Percentiles rank a stretch among this genome's conserved stretches.
Evolutionary conservation across 2,888 invertebrate species (phyloP).

Genomic region (Odontomyia ornata): DNA sequence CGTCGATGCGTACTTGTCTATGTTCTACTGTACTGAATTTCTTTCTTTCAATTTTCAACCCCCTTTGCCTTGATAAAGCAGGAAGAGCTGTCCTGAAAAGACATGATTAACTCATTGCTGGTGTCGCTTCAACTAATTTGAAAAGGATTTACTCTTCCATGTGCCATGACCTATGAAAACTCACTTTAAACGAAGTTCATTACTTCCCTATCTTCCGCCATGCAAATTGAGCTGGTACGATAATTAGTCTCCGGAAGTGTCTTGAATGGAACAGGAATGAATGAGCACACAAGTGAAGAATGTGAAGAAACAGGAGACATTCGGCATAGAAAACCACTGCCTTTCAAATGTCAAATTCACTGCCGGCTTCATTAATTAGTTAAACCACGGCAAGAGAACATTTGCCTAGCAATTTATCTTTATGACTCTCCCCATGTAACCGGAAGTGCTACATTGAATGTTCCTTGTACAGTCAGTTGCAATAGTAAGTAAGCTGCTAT

Average conservation of each 20-base stretch:
- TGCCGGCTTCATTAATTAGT: conserved; percentile 21
- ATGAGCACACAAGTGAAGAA: background rate
- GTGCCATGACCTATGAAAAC: background rate
- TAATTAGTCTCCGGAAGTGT: background rate
- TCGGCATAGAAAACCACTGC: background rate
- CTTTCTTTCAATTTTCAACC: too few relatives aligned
- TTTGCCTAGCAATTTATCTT: background rate
- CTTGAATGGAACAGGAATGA: background rate
- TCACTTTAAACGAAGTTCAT: background rate
- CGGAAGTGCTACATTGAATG: too few relatives aligned
- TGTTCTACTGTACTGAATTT: too few relatives aligned
- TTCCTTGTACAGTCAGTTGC: too few relatives aligned
- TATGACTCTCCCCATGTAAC: background rate
- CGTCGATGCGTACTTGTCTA: too few relatives aligned
- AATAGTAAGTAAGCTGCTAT: too few relatives aligned
- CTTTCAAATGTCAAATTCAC: conserved; percentile 8
- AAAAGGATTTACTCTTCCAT: too few relatives aligned
- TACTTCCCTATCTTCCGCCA: background rate
- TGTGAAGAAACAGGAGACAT: background rate
- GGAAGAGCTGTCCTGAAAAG: too few relatives aligned
- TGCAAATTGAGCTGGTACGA: background rate
- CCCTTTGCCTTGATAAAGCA: too few relatives aligned
- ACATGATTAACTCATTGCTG: too few relatives aligned
- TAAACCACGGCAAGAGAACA: background rate
- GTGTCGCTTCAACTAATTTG: too few relatives aligned